Conservation (phyloP, 2,797 vertebrate genomes). For the Dicrostonyx torquatus region DNA sequence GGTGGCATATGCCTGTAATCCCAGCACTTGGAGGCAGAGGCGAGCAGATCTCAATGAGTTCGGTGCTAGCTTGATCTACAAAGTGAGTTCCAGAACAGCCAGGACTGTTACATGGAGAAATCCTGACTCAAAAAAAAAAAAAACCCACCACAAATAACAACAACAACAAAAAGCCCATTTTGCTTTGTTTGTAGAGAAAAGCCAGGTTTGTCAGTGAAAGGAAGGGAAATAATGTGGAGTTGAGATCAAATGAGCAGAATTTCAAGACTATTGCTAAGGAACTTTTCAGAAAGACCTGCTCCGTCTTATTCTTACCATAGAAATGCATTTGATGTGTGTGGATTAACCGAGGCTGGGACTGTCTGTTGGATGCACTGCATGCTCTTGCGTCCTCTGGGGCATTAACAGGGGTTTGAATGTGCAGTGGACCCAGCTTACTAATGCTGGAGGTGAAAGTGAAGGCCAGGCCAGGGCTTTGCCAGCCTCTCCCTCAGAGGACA, state of each 20-base stretch:
- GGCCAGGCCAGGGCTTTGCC: neutral
- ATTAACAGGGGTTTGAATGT: neutral
- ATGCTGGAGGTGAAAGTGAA: neutral
- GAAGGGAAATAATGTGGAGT: neutral
- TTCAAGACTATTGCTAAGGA: neutral
- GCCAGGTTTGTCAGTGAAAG: constrained; percentile 2
- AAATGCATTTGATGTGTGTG: neutral
- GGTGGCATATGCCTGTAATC: too few relatives aligned
- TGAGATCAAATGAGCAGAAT: neutral
- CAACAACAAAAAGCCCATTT: too few relatives aligned
- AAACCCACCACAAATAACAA: too few relatives aligned
- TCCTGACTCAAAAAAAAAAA: too few relatives aligned
- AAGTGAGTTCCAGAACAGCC: too few relatives aligned
- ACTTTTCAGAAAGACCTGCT: neutral
- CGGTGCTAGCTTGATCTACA: too few relatives aligned
- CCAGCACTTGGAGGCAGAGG: too few relatives aligned
- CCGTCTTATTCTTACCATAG: neutral
- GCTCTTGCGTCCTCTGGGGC: neutral
- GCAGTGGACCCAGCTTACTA: neutral
- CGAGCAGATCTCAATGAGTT: too few relatives aligned
- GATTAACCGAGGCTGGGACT: neutral
- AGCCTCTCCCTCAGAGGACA: neutral
- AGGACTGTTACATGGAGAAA: too few relatives aligned
- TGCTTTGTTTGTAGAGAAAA: neutral
- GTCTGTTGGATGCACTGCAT: neutral